phyloP scores from a whole-genome alignment of 2,888 invertebrate genomes.

The Cantharis lateralis region DNA sequence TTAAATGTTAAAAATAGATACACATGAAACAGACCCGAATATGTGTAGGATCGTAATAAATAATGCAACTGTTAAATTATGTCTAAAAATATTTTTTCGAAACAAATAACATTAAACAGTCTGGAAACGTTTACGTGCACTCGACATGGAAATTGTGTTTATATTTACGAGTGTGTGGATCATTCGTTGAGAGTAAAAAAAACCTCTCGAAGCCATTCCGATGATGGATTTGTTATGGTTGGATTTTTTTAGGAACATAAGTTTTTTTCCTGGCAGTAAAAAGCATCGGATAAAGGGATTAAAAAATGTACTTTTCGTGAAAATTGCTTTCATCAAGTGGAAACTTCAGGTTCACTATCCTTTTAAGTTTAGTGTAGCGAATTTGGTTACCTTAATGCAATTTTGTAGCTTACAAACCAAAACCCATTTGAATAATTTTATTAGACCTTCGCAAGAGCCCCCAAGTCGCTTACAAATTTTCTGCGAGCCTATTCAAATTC shows the following conservation, averaged over 20 bases:
- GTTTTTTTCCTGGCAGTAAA: neutral
- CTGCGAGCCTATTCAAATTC: neutral
- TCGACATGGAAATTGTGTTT: constrained; percentile 9
- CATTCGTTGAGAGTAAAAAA: neutral
- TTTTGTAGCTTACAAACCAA: neutral
- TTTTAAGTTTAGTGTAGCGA: neutral
- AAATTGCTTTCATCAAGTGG: neutral
- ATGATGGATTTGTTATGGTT: constrained; percentile 5
- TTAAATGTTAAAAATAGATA: neutral
- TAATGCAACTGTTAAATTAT: neutral
- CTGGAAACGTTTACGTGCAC: constrained; percentile 8
- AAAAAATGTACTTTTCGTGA: neutral
- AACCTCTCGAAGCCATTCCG: neutral
- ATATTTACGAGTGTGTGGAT: constrained; percentile 3
- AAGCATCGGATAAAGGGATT: neutral
- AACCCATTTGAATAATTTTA: neutral
- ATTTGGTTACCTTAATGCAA: neutral
- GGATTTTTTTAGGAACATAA: neutral
- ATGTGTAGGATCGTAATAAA: neutral
- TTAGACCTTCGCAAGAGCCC: neutral
- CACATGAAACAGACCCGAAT: neutral
- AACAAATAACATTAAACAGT: constrained; percentile 6
- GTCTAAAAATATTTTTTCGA: constrained; percentile 9
- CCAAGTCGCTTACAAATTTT: neutral
- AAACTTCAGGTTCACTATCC: neutral